Evolutionary conservation across 1,140 invertebrate species (phyloP).

Genomic region (Trichoplusia ni): DNA sequence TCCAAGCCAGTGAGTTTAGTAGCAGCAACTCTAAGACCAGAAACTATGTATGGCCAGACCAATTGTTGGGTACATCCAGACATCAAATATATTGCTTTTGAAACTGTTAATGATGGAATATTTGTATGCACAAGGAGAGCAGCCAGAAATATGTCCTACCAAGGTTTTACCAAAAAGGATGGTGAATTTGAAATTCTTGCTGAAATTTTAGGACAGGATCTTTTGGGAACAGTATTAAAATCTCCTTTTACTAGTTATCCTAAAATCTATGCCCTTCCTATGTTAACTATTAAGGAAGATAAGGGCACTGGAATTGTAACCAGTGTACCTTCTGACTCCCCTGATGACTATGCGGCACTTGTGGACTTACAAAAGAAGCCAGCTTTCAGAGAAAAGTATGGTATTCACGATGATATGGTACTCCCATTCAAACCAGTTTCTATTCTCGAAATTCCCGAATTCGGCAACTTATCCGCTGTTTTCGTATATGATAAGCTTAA

Average conservation of each 20-base stretch:
- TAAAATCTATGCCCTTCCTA: conserved; percentile 96
- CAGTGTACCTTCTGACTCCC: conserved; percentile 98
- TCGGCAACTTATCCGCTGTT: conserved; percentile 93
- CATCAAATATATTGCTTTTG: conserved; percentile 95
- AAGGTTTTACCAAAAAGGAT: conserved; percentile 92
- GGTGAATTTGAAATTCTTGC: conserved; percentile 89
- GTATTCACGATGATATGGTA: conserved; percentile 95
- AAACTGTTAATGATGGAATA: conserved; percentile 88
- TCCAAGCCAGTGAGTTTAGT: conserved; percentile 91
- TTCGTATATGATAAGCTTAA: conserved; percentile 94
- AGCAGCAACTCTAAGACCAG: conserved; percentile 98
- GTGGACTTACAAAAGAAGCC: conserved; percentile 97
- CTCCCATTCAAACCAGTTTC: conserved; percentile 87
- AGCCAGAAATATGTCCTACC: conserved; percentile 97
- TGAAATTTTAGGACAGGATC: conserved; percentile 88
- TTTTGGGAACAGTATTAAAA: conserved; percentile 90
- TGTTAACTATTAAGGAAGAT: conserved; percentile 98
- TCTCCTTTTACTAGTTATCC: conserved; percentile 93
- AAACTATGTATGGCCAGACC: conserved; percentile 99
- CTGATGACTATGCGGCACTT: conserved; percentile 98
- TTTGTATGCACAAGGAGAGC: conserved; percentile 94
- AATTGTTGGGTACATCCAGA: conserved; percentile 99
- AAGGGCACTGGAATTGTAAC: conserved; percentile 99
- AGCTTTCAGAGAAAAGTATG: conserved; percentile 96
- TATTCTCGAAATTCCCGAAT: conserved; percentile 95